Base-by-base conservation (phyloP, 2,113 vertebrate species). In the Lanius collurio region DNA sequence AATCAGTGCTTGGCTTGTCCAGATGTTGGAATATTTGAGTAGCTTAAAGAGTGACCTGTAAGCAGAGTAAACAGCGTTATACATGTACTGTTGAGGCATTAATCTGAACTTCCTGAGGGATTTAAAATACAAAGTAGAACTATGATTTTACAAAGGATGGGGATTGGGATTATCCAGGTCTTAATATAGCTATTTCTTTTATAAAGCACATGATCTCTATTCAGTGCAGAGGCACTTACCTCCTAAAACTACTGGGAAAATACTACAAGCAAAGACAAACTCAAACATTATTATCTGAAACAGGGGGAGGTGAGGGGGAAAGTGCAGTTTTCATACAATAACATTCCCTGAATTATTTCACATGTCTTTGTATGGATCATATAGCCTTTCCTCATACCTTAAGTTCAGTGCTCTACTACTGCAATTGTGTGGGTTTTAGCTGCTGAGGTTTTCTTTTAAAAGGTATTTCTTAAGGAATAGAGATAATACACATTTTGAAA, bases 121-220 rank as follows among this genome's bases (percentile, higher is more conserved):
- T 96, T 96, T 95, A 52, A 93, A 96, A 95, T 60, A 65, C 56
- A 65, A 94, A 97, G 90, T 87, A 86, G 62, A 96, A 94, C 89
- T 94, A 75, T 92, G 73, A 67, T 95, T 95, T 94, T 93, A 86
- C 50, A 82, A 91, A 63, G 69, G 83, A 80, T 81, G 50, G 52
- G 52, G 52, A 81, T 53, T 93, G 75, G 78, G 93, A 95, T 96
- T 97, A 96, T 88, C 83, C 46, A 77, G 50, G 47, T 91, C 50
- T 94, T 94, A 93, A 93, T 93, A 83, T 57, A 90, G 67, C 71
- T 90, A 70, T 94, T 96, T 93, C 77, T 89, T 94, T 64, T 60
- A 50, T 69, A 83, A 89, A 94, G 52, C 28, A 52, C 81, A 49
- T 89, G 76, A 89, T 84, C 55, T 87, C 52, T 68, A 20, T 46